Conservation (phyloP, 2,888 invertebrate species). For the Chirona hameri region DNA sequence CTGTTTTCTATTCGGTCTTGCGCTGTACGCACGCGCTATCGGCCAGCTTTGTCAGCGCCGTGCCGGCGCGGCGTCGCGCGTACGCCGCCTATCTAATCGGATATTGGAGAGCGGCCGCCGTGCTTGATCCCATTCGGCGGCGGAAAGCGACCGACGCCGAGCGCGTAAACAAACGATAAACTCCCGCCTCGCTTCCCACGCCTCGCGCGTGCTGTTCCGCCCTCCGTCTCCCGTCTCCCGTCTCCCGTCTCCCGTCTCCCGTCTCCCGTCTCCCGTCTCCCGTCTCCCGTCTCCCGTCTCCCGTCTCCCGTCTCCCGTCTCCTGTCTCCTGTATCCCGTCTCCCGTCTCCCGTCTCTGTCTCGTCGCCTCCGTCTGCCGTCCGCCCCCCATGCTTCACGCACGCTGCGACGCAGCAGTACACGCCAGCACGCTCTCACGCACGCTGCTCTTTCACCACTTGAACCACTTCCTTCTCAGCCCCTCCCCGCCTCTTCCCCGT, state of each 20-base stretch:
- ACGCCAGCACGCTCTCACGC: too few relatives aligned
- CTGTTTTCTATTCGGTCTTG: not conserved
- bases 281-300: too few relatives aligned
- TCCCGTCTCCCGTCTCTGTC: too few relatives aligned
- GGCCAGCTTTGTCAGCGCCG: not conserved
- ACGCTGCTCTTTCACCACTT: too few relatives aligned
- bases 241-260: not conserved
- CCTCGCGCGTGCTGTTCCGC: not conserved
- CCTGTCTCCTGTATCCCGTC: too few relatives aligned
- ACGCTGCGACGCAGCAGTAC: too few relatives aligned
- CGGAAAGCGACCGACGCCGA: not conserved
- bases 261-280: too few relatives aligned
- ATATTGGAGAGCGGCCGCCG: not conserved
- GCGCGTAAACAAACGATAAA: slow-evolving; percentile 6
- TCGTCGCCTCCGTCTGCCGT: too few relatives aligned
- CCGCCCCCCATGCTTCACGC: too few relatives aligned
- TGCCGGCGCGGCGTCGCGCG: not conserved
- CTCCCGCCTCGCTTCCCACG: not conserved
- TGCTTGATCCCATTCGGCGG: not conserved
- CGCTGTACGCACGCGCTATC: not conserved
- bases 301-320: too few relatives aligned
- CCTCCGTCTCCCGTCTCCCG: not conserved
- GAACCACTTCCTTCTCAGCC: too few relatives aligned
- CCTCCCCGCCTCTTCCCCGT: too few relatives aligned
- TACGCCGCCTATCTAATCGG: not conserved